Percentiles rank a stretch among this genome's conserved stretches.
Evolutionary conservation across 2,113 vertebrate species (phyloP).

Genomic region (Microtus richardsoni): DNA sequence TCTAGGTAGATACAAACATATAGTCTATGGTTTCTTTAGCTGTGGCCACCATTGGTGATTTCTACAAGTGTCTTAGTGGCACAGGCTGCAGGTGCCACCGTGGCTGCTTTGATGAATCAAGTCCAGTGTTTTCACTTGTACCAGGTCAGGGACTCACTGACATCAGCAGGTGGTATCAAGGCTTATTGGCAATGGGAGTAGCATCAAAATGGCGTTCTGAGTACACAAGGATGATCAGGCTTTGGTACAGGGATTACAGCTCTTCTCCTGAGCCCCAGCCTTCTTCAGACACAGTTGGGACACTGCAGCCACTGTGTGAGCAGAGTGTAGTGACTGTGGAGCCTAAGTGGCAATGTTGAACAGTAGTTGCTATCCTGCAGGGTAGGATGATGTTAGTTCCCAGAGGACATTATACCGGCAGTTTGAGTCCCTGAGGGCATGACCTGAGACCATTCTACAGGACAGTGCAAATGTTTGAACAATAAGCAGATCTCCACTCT

Average conservation of each 20-base stretch:
- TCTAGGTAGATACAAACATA: not conserved
- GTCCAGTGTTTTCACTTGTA: not conserved
- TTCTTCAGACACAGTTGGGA: not conserved
- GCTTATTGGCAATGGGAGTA: no score
- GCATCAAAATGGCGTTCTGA: not conserved
- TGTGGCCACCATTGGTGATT: not conserved
- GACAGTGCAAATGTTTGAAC: not conserved
- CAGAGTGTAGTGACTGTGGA: not conserved
- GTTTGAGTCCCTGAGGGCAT: not conserved
- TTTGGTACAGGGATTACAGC: not conserved
- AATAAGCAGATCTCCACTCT: not conserved
- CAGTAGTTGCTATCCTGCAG: not conserved
- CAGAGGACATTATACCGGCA: fast-evolving
- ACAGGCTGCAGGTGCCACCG: not conserved
- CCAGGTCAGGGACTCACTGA: not conserved
- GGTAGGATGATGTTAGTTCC: not conserved
- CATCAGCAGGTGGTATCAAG: not conserved
- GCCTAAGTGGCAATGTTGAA: not conserved
- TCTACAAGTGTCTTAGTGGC: not conserved
- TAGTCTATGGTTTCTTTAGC: not conserved
- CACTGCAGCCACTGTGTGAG: not conserved
- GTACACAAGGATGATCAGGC: not conserved
- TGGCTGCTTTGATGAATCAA: not conserved
- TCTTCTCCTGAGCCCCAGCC: not conserved
- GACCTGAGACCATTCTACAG: not conserved